phyloP scores from a whole-genome alignment of 2,888 invertebrate species.

The Acrocyrtus sp. region DNA sequence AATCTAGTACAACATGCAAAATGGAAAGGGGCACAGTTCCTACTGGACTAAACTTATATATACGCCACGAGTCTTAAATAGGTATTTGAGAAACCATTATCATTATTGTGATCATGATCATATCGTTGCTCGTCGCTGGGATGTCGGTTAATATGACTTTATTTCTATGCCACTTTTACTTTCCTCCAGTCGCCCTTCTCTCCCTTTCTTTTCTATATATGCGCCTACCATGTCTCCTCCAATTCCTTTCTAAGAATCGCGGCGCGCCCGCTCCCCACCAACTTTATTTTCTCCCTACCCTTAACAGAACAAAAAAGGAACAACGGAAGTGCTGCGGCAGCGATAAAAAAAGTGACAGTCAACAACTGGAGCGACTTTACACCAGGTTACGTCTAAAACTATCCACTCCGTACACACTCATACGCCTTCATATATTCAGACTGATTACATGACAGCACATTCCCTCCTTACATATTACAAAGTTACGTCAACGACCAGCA shows the following conservation, averaged over 20 bases:
- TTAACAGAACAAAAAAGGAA: background rate
- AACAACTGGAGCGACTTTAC: too few relatives aligned
- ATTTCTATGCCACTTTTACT: background rate
- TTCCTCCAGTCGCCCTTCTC: background rate
- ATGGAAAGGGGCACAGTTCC: background rate
- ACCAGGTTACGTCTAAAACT: background rate
- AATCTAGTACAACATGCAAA: conserved; percentile 13
- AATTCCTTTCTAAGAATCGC: background rate
- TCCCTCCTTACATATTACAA: background rate
- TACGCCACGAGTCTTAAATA: background rate
- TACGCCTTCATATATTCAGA: too few relatives aligned
- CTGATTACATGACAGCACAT: background rate
- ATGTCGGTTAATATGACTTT: conserved; percentile 21
- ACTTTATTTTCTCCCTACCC: background rate
- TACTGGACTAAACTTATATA: background rate
- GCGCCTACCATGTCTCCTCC: too few relatives aligned
- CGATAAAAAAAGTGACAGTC: background rate
- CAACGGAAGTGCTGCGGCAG: background rate
- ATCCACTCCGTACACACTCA: too few relatives aligned
- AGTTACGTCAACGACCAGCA: background rate
- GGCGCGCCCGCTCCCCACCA: too few relatives aligned
- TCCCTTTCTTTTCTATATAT: too few relatives aligned
- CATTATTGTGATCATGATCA: conserved; percentile 2
- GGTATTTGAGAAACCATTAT: conserved; percentile 19
- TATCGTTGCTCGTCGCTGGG: background rate